Evolutionary conservation across 2,113 vertebrate species (phyloP).

Genomic region (Galbula dea): DNA sequence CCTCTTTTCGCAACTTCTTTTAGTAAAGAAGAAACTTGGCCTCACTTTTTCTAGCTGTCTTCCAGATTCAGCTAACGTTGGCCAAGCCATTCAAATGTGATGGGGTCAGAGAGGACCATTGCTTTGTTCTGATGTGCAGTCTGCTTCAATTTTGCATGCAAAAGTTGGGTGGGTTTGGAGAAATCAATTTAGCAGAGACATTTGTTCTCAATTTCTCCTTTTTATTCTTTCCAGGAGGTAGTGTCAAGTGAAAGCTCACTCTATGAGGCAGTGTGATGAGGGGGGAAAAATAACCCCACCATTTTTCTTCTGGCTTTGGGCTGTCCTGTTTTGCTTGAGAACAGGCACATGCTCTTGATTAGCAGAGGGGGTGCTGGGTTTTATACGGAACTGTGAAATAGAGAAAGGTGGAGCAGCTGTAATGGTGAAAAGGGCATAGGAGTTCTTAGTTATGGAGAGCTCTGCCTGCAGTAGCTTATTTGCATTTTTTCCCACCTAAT

Average conservation of each 20-base stretch:
- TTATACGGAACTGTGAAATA: neutral
- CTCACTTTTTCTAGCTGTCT: neutral
- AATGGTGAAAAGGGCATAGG: neutral
- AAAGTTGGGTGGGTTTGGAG: neutral
- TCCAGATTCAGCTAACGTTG: neutral
- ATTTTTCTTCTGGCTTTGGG: neutral
- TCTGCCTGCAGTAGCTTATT: neutral
- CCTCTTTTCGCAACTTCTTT: neutral
- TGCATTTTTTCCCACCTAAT: neutral
- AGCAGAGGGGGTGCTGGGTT: neutral
- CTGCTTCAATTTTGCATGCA: neutral
- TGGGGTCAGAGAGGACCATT: neutral
- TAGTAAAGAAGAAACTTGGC: neutral
- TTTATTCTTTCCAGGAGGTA: neutral
- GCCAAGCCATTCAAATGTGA: neutral
- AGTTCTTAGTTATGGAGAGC: neutral
- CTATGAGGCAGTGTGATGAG: neutral
- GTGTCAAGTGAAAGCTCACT: neutral
- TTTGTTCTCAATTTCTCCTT: conserved; percentile 5
- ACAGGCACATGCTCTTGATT: neutral
- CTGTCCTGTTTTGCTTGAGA: neutral
- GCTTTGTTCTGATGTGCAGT: neutral
- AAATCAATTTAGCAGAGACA: neutral
- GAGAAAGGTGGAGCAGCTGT: neutral
- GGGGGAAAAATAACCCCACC: neutral